phyloP scores from a whole-genome alignment of 1,140 invertebrate genomes.

The Drosophila hydei region DNA sequence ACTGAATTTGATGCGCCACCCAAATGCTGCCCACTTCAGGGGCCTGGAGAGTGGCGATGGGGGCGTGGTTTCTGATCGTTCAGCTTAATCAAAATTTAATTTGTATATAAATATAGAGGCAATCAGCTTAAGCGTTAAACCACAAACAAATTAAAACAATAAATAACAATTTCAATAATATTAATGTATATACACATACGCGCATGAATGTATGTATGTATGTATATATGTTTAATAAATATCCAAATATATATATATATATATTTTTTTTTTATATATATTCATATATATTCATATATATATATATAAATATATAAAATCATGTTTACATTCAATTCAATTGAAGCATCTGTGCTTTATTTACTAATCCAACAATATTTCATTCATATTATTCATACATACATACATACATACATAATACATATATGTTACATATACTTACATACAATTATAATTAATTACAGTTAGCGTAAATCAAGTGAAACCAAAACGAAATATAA shows the following conservation, averaged over 20 bases:
- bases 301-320: constrained; percentile 1
- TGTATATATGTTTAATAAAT: constrained; percentile 5
- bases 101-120: constrained; percentile 47
- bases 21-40: neutral
- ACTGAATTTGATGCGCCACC: neutral
- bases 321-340: no score
- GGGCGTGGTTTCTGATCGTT: neutral
- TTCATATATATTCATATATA: neutral
- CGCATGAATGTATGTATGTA: constrained; percentile 24
- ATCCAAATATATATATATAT: constrained; percentile 2
- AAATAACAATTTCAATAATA: constrained; percentile 4
- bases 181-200: constrained; percentile 6
- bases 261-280: no score
- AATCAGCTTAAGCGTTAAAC: constrained; percentile 27
- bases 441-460: constrained; percentile 6
- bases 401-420: constrained; percentile 4
- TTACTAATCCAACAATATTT: constrained; percentile 1
- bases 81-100: constrained; percentile 44
- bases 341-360: no score
- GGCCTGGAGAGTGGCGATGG: neutral
- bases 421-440: no score
- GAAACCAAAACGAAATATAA: constrained; percentile 31
- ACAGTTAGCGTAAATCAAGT: constrained; percentile 24
- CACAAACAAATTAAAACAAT: constrained; percentile 4
- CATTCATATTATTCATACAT: constrained; percentile 13